Evolutionary conservation across 1,140 invertebrate genomes (phyloP).

Genomic region (Carcinoscorpius rotundicauda): DNA sequence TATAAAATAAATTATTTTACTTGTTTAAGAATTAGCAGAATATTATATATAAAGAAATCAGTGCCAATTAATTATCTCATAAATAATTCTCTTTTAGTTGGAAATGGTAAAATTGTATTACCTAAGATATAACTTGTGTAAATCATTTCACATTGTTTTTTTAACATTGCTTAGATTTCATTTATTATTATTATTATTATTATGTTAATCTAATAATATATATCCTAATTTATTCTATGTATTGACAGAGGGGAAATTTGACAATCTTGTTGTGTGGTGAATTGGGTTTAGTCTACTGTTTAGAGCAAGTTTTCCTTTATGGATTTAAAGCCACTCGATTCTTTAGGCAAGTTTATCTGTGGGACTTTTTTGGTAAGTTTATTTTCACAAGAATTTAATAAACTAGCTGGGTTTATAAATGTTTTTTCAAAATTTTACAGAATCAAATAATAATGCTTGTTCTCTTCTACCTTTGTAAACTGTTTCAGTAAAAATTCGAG

Average conservation of each 20-base stretch:
- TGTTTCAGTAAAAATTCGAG: constrained; percentile 16
- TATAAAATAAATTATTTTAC: too few relatives aligned
- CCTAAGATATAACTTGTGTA: constrained; percentile 13
- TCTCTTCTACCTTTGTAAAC: background rate
- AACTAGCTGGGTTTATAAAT: constrained; percentile 3
- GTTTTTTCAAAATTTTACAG: constrained; percentile 7
- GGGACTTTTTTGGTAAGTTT: constrained; percentile 88
- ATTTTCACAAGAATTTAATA: background rate
- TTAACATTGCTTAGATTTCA: too few relatives aligned
- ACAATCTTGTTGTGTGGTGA: constrained; percentile 90
- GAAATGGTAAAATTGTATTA: background rate
- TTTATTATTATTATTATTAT: background rate
- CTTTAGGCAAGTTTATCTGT: constrained; percentile 91
- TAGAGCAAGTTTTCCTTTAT: constrained; percentile 87
- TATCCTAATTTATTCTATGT: constrained; percentile 9
- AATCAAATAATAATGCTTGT: constrained; percentile 1
- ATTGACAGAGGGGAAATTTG: constrained; percentile 51
- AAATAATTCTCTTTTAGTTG: too few relatives aligned
- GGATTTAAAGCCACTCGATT: constrained; percentile 79
- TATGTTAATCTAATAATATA: background rate
- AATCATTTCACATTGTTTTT: background rate
- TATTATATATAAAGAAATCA: too few relatives aligned
- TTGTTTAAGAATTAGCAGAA: too few relatives aligned
- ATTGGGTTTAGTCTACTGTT: constrained; percentile 74
- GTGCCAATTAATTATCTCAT: too few relatives aligned